Base-by-base conservation (phyloP, 1,140 invertebrate genomes). In the Pseudoatta argentina region DNA sequence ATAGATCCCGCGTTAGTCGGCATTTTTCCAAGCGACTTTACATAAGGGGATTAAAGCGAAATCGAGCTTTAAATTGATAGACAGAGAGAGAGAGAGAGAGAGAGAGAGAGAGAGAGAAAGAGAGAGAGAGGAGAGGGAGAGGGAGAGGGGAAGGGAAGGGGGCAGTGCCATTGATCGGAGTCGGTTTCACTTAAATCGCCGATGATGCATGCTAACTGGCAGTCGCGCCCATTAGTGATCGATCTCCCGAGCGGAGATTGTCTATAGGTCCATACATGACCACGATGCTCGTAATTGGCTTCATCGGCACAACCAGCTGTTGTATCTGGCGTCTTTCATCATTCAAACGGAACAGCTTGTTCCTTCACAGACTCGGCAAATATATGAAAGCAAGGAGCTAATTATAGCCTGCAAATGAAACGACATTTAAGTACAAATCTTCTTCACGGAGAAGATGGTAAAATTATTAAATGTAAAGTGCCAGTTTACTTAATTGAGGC, bases 131-230 rank as follows among this genome's bases (percentile, higher is more conserved):
- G 24, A n/a, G 63, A 48, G 57, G n/a, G 64, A 14, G 21, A 27
- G 79, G 12, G 21, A 24, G 64, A 30, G 39, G 24, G 53, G 8
- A 16, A 8, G 63, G 14, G 39, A 12, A 34, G 7, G 21, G 14
- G 79, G 3, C 6, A n/a, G 21, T 30, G 67, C 67, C 69, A 83
- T 83, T 83, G 79, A 83, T 83, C 79, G 79, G 55, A 83, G 79
- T 73, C 55, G 79, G 69, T 85, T 85, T 67, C 63, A 85, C 83
- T 77, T 85, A 85, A 77, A 85, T 85, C 83, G 83, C 75, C 69
- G 79, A 83, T 83, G 79, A 83, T 83, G 79, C 79, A 83, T 83
- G 79, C 69, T 83, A 83, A 83, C 79, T 73, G 57, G 83, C 75
- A 77, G 83, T 81, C 72, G 72, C 75, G 83, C 51, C 83, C 61